Evolutionary conservation across 1,140 invertebrate species (phyloP).

Genomic region (Theocolax elegans): DNA sequence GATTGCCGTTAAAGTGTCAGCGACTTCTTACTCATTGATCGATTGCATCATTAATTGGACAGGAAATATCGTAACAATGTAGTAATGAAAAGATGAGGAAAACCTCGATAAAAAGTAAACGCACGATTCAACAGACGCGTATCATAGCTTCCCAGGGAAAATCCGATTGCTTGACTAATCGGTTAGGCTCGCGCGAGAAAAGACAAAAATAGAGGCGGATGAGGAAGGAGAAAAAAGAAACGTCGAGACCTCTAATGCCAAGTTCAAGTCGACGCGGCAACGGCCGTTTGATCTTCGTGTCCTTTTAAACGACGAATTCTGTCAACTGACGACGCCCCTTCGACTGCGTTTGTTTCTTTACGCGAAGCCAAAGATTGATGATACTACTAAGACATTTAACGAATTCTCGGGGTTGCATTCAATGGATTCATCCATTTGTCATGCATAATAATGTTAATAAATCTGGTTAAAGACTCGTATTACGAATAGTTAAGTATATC

Average conservation of each 20-base stretch:
- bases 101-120: neutral
- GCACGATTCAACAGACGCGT: neutral
- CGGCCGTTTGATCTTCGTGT: neutral
- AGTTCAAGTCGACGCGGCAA: constrained; percentile 11
- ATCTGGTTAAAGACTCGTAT: no score
- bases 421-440: no score
- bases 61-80: neutral
- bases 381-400: neutral
- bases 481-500: no score
- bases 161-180: constrained; percentile 12
- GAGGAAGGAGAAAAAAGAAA: neutral
- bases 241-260: neutral
- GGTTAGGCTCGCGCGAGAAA: constrained; percentile 9
- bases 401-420: no score
- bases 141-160: neutral
- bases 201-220: neutral
- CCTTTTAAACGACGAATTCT: no score
- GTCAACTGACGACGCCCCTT: neutral
- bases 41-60: neutral
- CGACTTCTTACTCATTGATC: neutral
- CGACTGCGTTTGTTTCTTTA: neutral
- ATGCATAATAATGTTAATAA: no score
- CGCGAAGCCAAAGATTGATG: neutral
- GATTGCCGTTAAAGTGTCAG: neutral
- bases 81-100: neutral